Percentiles rank a stretch among this genome's conserved stretches.
phyloP scores from a whole-genome alignment of 2,113 vertebrate genomes.

The Oryzias javanicus region DNA sequence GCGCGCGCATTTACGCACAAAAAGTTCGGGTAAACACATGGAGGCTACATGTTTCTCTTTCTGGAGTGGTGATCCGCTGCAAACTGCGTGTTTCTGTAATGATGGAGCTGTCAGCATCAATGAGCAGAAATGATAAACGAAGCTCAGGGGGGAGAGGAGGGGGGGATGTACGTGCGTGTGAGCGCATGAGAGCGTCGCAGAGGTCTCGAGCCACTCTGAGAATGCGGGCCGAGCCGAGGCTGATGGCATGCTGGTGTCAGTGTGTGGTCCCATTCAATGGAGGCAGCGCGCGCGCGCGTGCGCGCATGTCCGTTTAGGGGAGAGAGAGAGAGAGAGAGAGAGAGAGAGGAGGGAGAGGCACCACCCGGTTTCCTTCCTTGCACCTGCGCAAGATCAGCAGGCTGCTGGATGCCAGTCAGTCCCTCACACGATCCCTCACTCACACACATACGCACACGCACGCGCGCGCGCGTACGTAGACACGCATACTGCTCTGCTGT shows the following conservation, averaged over 20 bases:
- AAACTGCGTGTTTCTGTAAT: constrained; percentile 43
- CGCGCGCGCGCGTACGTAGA: constrained; percentile 18
- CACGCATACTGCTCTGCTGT: constrained; percentile 41
- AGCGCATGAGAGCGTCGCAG: constrained; percentile 1
- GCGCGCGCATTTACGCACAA: too few relatives aligned
- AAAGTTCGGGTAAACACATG: not conserved
- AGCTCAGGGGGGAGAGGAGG: not conserved
- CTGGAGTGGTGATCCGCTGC: constrained; percentile 15
- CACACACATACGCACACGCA: constrained; percentile 30
- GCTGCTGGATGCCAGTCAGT: constrained; percentile 89
- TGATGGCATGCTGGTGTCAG: constrained; percentile 95
- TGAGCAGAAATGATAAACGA: constrained; percentile 63
- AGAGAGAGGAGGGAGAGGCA: constrained; percentile 72
- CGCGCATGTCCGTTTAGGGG: not conserved
- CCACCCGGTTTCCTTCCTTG: constrained; percentile 80
- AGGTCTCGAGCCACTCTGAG: constrained; percentile 59
- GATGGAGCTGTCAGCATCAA: constrained; percentile 66
- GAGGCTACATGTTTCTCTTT: constrained; percentile 1
- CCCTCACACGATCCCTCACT: constrained; percentile 54
- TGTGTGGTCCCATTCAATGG: constrained; percentile 96
- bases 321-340: constrained; percentile 43
- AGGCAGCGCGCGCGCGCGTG: constrained; percentile 27
- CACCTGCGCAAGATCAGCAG: constrained; percentile 95
- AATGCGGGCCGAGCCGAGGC: constrained; percentile 70
- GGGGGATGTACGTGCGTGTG: not conserved